phyloP scores from a whole-genome alignment of 2,113 vertebrate species.

The Tupaia tana region DNA sequence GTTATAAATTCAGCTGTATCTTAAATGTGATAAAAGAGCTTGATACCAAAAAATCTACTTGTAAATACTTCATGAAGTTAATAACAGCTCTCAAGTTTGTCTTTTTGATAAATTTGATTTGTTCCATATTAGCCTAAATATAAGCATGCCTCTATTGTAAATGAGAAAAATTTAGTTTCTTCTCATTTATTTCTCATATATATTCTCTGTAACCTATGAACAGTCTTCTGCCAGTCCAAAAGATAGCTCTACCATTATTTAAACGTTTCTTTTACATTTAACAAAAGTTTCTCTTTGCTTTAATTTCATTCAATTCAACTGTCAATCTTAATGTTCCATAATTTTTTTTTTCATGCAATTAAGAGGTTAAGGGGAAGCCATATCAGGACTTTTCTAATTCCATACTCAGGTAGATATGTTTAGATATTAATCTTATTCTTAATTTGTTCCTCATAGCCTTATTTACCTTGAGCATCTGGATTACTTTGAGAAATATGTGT shows the following conservation, averaged over 20 bases:
- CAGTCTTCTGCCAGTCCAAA: slow-evolving; percentile 18
- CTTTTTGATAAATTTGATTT: slow-evolving; percentile 32
- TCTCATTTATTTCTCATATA: slow-evolving; percentile 48
- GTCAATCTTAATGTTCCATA: not conserved
- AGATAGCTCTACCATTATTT: slow-evolving; percentile 7
- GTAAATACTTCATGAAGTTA: slow-evolving; percentile 47
- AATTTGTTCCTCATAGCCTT: not conserved
- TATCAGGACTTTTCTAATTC: slow-evolving; percentile 19
- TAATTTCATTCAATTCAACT: slow-evolving; percentile 52
- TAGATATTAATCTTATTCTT: slow-evolving; percentile 47
- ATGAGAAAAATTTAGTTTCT: slow-evolving; percentile 8
- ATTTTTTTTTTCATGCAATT: slow-evolving; percentile 46
- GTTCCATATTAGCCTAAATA: slow-evolving; percentile 6
- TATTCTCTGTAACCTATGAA: slow-evolving; percentile 22
- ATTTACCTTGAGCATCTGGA: slow-evolving; percentile 31
- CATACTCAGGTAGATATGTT: not conserved
- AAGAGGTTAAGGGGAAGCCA: not conserved
- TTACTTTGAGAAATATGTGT: slow-evolving; percentile 36
- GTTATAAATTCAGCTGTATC: slow-evolving; percentile 20
- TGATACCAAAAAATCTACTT: slow-evolving; percentile 23
- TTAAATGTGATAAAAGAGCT: slow-evolving; percentile 54
- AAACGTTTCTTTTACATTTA: slow-evolving; percentile 15
- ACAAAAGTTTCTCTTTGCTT: slow-evolving; percentile 51
- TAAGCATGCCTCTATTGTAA: slow-evolving; percentile 53
- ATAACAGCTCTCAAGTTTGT: slow-evolving; percentile 33